These are phyloP conservation scores for Nannobrachium achirus DNA, from an alignment of 2,113 vertebrate genomes.

Conservation along the genomic window DNA sequence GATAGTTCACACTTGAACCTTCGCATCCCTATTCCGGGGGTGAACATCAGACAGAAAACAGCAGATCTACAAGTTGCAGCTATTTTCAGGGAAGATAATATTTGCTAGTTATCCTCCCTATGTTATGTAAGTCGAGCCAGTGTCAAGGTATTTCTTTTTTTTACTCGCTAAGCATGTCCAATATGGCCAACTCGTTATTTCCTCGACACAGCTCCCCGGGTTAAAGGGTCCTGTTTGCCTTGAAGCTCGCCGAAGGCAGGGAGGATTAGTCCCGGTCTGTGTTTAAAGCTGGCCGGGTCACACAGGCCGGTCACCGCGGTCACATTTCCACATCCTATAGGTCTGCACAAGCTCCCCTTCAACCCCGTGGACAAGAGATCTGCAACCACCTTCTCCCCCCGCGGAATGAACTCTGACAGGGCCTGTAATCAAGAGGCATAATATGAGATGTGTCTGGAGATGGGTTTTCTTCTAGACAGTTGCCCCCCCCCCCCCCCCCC, in stretches of 20 bases:
- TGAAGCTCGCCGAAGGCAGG: conserved; percentile 17
- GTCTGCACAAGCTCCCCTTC: not conserved
- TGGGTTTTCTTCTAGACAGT: conserved; percentile 35
- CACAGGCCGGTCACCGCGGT: conserved; percentile 22
- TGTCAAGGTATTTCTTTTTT: conserved; percentile 7
- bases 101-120: not conserved
- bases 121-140: not conserved
- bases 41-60: too few species aligned
- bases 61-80: too few species aligned
- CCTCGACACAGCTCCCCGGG: conserved; percentile 26
- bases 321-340: not conserved
- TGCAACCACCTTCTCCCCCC: not conserved
- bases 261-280: conserved; percentile 30
- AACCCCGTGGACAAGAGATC: conserved; percentile 17
- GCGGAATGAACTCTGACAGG: conserved; percentile 41
- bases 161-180: not conserved
- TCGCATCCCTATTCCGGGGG: too few species aligned
- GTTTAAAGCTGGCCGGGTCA: conserved; percentile 37
- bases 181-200: conserved; percentile 31
- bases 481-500: too few species aligned
- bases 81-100: too few species aligned
- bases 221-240: conserved; percentile 51
- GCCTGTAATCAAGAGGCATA: conserved; percentile 52
- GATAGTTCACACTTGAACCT: too few species aligned
- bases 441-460: conserved; percentile 52